Percentiles rank a stretch among this genome's conserved stretches.
phyloP scores from a whole-genome alignment of 2,113 vertebrate species.

The Mionectes macconnelli region DNA sequence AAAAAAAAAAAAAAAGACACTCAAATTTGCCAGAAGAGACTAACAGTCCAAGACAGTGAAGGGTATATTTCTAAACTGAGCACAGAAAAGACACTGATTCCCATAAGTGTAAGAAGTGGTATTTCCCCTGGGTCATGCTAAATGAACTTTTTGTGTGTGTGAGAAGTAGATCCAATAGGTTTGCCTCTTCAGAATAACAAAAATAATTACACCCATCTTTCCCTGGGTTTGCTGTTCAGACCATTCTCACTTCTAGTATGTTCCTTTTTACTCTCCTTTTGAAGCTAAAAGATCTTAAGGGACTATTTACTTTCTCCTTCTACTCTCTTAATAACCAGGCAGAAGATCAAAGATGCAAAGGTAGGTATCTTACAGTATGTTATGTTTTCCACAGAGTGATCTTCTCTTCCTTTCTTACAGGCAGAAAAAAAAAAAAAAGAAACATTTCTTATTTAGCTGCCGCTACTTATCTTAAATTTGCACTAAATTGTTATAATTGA shows the following conservation, averaged over 20 bases:
- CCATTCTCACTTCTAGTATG: background rate
- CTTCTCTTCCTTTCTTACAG: background rate
- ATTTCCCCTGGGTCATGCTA: background rate
- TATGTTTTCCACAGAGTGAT: background rate
- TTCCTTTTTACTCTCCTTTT: slow-evolving; percentile 10
- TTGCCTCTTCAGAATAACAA: slow-evolving; percentile 17
- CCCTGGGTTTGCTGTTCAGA: background rate
- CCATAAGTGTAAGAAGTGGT: background rate
- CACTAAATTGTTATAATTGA: background rate
- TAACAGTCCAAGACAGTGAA: background rate
- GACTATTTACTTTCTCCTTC: background rate
- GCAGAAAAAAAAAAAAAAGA: background rate
- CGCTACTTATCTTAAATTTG: background rate
- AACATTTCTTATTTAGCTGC: background rate
- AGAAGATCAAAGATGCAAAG: slow-evolving; percentile 28
- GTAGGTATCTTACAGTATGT: background rate
- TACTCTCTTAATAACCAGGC: background rate
- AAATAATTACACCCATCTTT: slow-evolving; percentile 21
- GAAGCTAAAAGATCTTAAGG: slow-evolving; percentile 11
- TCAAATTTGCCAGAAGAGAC: background rate
- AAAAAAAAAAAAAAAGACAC: background rate
- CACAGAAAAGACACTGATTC: background rate
- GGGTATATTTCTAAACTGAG: background rate
- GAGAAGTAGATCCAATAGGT: background rate
- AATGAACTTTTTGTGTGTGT: background rate